Evolutionary conservation across 2,113 vertebrate genomes (phyloP), one percentile per base, ranked within the genome.

Genomic region (Narcine bancroftii): DNA sequence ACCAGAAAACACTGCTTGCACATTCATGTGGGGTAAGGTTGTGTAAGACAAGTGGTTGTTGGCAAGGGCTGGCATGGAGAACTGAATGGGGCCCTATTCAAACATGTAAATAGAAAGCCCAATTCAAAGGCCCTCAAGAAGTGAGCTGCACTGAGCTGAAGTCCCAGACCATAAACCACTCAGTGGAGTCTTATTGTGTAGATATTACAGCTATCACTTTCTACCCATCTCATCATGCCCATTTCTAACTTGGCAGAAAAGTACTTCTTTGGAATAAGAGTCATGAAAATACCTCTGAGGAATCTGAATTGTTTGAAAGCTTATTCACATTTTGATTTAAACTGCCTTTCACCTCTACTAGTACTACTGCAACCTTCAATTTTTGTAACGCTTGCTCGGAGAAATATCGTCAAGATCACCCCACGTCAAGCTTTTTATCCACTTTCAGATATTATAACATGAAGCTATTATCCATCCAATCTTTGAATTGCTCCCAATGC

Each of bases 101-200:
- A 85, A 85, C 50, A 83, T 50, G 81, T 87, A 87, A 63, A 87
- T 63, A 21, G 45, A n/a, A 87, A 63, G 81, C 36, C 53, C 53
- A 87, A 60, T 87, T 87, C n/a, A 87, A 87, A 87, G 36, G 81
- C n/a, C 36, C n/a, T 19, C 33, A 63, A n/a, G 60, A 87, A 87
- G 81, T 60, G 81, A 87, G 81, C 36, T 87, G 53, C 53, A 60
- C 50, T 87, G 81, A 15, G 21, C 53, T 87, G 47, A n/a, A 60
- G 53, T 87, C 53, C 4, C 33, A 21, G 53, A 63, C 13, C 17
- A 36, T 87, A 63, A 36, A 87, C 81, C 53, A 60, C 60, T 87
- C 81, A 63, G 33, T 60, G 81, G 33, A 60, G 19, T 60, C 53
- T 21, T 87, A n/a, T 87, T 36, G 7, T 60, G 81, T 87, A 36